phyloP scores from a whole-genome alignment of 1,140 invertebrate genomes.

The Bombus waltoni region DNA sequence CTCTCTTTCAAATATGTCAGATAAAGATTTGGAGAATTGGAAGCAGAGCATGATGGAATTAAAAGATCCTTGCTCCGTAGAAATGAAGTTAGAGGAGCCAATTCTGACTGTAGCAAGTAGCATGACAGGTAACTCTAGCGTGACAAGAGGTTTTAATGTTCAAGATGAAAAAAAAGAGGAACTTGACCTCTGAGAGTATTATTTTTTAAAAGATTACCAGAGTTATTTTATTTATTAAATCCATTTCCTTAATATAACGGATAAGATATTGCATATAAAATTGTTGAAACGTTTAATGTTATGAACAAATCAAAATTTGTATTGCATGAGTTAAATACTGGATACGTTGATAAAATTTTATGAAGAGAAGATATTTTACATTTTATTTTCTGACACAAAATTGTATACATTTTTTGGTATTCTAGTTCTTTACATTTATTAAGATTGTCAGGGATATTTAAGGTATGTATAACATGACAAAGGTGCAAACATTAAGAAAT shows the following conservation, averaged over 20 bases:
- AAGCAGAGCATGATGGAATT: conserved; percentile 59
- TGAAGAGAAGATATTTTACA: not conserved
- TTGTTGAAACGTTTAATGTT: not conserved
- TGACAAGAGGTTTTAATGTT: conserved; percentile 77
- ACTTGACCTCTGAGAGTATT: not conserved
- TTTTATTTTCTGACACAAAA: not conserved
- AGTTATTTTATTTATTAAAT: not conserved
- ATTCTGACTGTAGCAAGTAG: conserved; percentile 79
- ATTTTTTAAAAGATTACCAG: not conserved
- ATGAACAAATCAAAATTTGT: not conserved
- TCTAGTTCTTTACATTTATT: not conserved
- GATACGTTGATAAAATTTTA: not conserved
- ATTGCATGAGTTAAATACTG: not conserved
- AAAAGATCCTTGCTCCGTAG: conserved; percentile 35
- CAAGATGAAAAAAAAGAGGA: conserved; percentile 69
- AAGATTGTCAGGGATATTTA: not conserved
- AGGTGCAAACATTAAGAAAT: not conserved
- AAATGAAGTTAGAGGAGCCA: conserved; percentile 65
- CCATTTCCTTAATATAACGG: not conserved
- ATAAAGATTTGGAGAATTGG: conserved; percentile 80
- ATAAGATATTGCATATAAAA: not conserved
- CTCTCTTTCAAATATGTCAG: conserved; percentile 79
- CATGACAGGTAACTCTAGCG: conserved; percentile 75
- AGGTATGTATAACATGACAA: not conserved
- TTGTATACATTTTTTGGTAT: not conserved